Evolutionary conservation across 2,797 vertebrate species (phyloP).

Genomic region (Sebastes oblongus): DNA sequence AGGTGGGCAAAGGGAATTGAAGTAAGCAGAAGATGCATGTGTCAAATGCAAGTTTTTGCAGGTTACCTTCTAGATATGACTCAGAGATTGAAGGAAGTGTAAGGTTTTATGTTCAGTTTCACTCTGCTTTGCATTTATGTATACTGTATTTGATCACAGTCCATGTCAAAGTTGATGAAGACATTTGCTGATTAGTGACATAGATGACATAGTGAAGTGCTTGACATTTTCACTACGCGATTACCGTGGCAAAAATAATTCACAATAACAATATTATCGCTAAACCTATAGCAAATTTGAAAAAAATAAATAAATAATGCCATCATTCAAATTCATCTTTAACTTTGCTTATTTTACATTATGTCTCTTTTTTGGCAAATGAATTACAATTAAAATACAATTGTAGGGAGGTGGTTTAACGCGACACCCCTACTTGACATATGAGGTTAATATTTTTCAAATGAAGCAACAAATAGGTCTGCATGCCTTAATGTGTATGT

Average conservation of each 20-base stretch:
- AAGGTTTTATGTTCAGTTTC: not conserved
- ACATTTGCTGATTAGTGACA: not conserved
- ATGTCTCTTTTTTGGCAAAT: too few species aligned
- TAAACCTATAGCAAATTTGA: accelerated
- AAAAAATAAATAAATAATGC: too few species aligned
- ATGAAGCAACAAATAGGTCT: too few species aligned
- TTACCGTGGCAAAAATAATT: not conserved
- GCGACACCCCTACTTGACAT: too few species aligned
- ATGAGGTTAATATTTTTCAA: too few species aligned
- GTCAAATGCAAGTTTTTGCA: not conserved
- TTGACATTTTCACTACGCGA: too few species aligned
- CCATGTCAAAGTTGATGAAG: not conserved
- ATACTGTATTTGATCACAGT: not conserved
- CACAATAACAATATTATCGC: too few species aligned
- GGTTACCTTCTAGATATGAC: too few species aligned
- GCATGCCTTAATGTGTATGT: too few species aligned
- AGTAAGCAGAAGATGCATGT: not conserved
- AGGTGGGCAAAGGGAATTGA: not conserved
- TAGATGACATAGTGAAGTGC: not conserved
- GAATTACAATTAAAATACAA: too few species aligned
- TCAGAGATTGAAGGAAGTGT: not conserved
- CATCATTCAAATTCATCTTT: accelerated
- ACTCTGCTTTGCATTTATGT: not conserved
- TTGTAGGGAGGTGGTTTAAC: too few species aligned
- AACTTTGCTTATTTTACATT: too few species aligned